Conservation (phyloP, 2,113 vertebrate genomes). For the Paradisaea rubra region DNA sequence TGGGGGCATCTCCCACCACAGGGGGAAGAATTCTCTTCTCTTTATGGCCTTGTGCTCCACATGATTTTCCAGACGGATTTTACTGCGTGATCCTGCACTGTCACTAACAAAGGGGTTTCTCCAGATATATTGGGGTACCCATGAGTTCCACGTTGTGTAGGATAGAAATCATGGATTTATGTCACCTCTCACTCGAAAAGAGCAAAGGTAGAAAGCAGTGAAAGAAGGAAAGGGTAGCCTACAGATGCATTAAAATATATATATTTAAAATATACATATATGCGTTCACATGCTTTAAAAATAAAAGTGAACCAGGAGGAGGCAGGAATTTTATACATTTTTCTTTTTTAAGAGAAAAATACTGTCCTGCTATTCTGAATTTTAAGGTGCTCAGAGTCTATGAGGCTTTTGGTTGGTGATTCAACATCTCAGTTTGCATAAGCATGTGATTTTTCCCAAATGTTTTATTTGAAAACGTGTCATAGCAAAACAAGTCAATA, state of each 20-base stretch:
- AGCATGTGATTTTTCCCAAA: background rate
- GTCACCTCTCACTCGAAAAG: background rate
- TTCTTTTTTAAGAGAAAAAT: background rate
- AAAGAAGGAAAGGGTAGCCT: background rate
- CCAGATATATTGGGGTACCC: too few relatives aligned
- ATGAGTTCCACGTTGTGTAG: too few relatives aligned
- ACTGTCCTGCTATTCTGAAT: background rate
- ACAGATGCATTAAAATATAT: background rate
- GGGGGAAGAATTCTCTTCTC: background rate
- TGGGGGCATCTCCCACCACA: background rate
- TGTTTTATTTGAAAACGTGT: background rate
- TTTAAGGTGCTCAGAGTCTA: background rate
- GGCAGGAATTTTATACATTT: background rate
- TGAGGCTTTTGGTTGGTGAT: background rate
- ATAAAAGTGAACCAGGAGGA: background rate
- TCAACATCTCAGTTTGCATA: background rate
- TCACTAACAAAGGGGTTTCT: background rate
- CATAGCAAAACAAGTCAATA: background rate
- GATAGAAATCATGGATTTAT: background rate
- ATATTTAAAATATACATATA: background rate
- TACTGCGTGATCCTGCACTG: background rate
- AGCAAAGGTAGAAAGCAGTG: background rate
- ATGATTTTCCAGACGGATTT: background rate
- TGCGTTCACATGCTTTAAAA: accelerated
- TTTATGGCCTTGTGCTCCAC: background rate